Evolutionary conservation across 2,797 vertebrate genomes (phyloP), one percentile per base, ranked within the genome.

Genomic region (Anabas testudineus): DNA sequence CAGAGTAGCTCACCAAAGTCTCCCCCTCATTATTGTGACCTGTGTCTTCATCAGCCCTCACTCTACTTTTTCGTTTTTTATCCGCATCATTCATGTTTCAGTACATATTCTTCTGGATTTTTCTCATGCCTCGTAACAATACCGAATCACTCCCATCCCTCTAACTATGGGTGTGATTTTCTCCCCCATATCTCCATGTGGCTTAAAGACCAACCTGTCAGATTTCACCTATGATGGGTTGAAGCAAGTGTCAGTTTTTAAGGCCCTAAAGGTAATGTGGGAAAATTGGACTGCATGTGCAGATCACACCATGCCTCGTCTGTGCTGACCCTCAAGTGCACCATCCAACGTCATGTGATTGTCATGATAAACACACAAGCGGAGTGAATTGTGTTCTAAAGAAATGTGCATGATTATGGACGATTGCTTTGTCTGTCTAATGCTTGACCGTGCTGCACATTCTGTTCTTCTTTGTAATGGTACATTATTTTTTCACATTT

Each of bases 241-340:
- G 95, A 99, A 98, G 96, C 97, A 96, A 93, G 85, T 95, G 90
- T 95, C 95, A 91, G 92, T 96, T 94, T 96, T 97, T 96, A 98
- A 97, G 95, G 95, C 94, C 82, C 92, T 97, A 59, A 99, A 99
- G 98, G 98, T 99, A 99, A 97, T 79, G 87, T 90, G 84, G 90
- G 83, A 87, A 52, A 85, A 91, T 78, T 52, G 80, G 76, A 64
- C 41, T 80, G 85, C 88, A 89, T 90, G 87, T 13, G 58, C 70
- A 74, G 45, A 78, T 80, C 78, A 67, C 81, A 71, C 69, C 81
- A 53, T 78, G 51, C 70, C 26, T 43, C 74, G 56, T 74, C 67
- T 74, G 67, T 84, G 76, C 57, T 36, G 34, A 66, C 22, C 51
- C 59, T 53, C 22, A 15, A 73, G 55, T 78, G 82, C 81, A 66